These are phyloP conservation scores for Mionectes olivaceus DNA, from an alignment of 2,797 vertebrate genomes.

Conservation along the genomic window DNA sequence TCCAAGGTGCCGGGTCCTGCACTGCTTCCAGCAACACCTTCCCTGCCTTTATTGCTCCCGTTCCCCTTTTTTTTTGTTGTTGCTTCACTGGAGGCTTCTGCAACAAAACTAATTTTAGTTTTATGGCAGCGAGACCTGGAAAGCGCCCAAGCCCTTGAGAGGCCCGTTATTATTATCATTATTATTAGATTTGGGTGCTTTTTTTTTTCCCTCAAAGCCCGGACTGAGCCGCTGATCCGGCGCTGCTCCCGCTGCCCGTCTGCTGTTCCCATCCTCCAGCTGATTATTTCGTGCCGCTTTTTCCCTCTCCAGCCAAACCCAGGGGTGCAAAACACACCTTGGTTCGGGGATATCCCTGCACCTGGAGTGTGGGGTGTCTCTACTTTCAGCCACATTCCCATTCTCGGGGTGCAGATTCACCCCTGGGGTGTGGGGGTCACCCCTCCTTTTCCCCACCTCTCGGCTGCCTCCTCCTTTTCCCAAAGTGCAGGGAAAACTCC, in stretches of 20 bases:
- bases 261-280: neutral
- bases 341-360: neutral
- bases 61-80: no score
- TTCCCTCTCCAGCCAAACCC: neutral
- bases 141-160: constrained; percentile 41
- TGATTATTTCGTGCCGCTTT: neutral
- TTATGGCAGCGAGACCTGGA: constrained; percentile 32
- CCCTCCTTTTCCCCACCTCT: no score
- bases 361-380: neutral
- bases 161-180: neutral
- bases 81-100: neutral
- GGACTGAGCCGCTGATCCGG: rapidly evolving
- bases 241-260: rapidly evolving
- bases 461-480: neutral
- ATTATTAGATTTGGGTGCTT: constrained; percentile 13
- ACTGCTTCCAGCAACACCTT: neutral
- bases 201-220: neutral
- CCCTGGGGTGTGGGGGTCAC: no score
- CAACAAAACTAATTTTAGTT: constrained; percentile 40
- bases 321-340: neutral
- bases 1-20: rapidly evolving
- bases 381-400: rapidly evolving
- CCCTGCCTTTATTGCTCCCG: neutral
- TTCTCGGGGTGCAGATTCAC: rapidly evolving
- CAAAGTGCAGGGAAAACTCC: neutral